phyloP scores from a whole-genome alignment of 2,797 vertebrate genomes.

The Peromyscus nudipes region DNA sequence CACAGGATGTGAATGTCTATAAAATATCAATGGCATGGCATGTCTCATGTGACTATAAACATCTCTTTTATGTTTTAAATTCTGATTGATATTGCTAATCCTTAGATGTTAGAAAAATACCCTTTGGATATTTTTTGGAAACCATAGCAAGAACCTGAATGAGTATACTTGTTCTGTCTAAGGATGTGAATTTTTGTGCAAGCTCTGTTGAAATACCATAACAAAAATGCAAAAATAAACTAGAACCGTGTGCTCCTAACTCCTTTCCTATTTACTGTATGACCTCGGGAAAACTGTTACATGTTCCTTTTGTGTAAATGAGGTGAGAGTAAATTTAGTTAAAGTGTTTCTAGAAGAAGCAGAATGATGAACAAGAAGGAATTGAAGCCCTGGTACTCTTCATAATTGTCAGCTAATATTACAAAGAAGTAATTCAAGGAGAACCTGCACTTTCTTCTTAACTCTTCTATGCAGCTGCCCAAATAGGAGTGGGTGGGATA shows the following conservation, averaged over 20 bases:
- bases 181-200: neutral
- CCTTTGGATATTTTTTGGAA: conserved; percentile 18
- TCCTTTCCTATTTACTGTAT: neutral
- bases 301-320: conserved; percentile 2
- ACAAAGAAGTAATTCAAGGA: neutral
- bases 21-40: neutral
- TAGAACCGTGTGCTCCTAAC: neutral
- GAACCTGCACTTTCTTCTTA: neutral
- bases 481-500: neutral
- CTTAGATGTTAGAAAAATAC: neutral
- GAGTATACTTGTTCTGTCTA: neutral
- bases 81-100: conserved; percentile 43
- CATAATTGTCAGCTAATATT: neutral
- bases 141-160: neutral
- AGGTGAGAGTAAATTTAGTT: neutral
- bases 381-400: neutral
- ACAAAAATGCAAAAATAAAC: neutral
- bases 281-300: neutral
- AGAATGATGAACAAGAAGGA: neutral
- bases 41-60: neutral
- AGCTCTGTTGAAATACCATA: neutral
- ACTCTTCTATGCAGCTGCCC: neutral
- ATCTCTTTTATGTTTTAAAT: conserved; percentile 16
- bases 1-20: neutral
- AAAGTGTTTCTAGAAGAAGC: neutral